A percentile compares a stretch with the other conserved stretches of the same genome.
These are phyloP conservation scores for Monochamus saltuarius DNA, from an alignment of 1,140 invertebrate species.

Conservation along the genomic window DNA sequence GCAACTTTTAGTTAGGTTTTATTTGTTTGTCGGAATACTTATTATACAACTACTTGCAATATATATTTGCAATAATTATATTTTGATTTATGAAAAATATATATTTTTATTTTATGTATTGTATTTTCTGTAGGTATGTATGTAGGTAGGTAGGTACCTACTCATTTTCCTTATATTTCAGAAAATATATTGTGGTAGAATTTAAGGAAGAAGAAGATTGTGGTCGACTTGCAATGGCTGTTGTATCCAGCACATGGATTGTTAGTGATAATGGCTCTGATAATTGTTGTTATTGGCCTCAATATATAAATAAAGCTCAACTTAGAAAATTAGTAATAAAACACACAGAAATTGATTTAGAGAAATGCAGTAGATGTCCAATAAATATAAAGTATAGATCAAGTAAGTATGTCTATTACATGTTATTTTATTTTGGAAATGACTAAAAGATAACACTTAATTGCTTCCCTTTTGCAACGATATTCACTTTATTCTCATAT, in stretches of 20 bases:
- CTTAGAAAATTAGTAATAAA: conserved; percentile 5
- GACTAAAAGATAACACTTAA: not conserved
- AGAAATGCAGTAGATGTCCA: not conserved
- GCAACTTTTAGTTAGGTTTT: not conserved
- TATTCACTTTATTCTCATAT: too few relatives aligned
- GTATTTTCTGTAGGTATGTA: too few relatives aligned
- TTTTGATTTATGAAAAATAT: not conserved
- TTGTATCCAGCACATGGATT: not conserved
- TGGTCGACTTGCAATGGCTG: not conserved
- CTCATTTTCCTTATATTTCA: conserved; percentile 1
- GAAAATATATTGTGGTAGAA: conserved; percentile 3
- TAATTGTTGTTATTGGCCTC: conserved; percentile 1
- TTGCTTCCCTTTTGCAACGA: too few relatives aligned
- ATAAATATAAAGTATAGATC: conserved; percentile 1
- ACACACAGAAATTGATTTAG: not conserved
- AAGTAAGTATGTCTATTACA: not conserved
- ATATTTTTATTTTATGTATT: too few relatives aligned
- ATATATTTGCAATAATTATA: not conserved
- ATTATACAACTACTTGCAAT: not conserved
- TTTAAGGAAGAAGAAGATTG: not conserved
- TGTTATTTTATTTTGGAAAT: not conserved
- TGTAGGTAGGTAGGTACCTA: not conserved
- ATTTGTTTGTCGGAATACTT: not conserved
- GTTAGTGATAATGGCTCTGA: not conserved
- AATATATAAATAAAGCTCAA: not conserved